Evolutionary conservation across 2,797 vertebrate genomes (phyloP).

Genomic region (Falco cherrug): DNA sequence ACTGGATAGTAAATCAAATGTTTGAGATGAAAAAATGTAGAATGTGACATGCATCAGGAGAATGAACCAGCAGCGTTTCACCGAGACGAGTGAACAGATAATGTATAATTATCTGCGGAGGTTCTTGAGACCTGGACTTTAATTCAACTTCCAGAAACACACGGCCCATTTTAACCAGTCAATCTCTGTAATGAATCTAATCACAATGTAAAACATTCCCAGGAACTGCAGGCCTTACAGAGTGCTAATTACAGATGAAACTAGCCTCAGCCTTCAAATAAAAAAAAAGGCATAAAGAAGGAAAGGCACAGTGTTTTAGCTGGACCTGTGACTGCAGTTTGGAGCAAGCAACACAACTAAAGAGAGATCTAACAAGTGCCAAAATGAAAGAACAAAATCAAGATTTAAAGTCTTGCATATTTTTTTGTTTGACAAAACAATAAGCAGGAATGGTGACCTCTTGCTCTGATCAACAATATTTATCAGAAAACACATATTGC

Average conservation of each 20-base stretch:
- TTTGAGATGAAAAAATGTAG: constrained; percentile 93
- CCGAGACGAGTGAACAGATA: constrained; percentile 48
- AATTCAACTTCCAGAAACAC: constrained; percentile 53
- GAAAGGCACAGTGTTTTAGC: background rate
- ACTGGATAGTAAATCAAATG: constrained; percentile 96
- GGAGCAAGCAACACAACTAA: accelerated
- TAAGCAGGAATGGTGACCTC: background rate
- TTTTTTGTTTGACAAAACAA: background rate
- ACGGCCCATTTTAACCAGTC: constrained; percentile 28
- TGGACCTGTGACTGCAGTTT: background rate
- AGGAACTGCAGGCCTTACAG: background rate
- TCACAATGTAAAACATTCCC: constrained; percentile 29
- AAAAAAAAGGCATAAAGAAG: background rate
- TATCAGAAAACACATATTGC: background rate
- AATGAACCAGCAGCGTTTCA: constrained; percentile 85
- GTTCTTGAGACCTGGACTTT: constrained; percentile 52
- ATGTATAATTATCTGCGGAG: constrained; percentile 48
- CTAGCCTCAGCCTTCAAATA: background rate
- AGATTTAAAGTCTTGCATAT: background rate
- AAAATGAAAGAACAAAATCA: background rate
- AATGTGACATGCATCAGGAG: constrained; percentile 89
- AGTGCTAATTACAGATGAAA: constrained; percentile 10
- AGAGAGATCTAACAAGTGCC: background rate
- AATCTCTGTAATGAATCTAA: constrained; percentile 17
- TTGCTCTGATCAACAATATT: background rate